These are phyloP conservation scores for Cavia aperea DNA, from an alignment of 2,113 vertebrate genomes.

Conservation along the genomic window DNA sequence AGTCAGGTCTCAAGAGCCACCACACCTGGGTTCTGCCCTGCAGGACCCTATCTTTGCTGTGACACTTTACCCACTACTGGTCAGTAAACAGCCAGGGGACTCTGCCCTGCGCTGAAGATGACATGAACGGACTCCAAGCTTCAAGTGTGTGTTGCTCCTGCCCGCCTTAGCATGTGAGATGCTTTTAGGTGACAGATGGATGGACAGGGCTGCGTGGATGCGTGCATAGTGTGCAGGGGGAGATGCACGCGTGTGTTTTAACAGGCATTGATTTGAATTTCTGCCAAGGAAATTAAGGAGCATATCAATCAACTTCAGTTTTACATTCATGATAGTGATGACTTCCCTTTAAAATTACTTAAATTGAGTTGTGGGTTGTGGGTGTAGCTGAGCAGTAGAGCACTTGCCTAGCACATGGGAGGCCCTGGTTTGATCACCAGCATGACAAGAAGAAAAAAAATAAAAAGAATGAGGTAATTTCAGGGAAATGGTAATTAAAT, in stretches of 20 bases:
- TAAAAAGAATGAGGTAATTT: not conserved
- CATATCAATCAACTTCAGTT: not conserved
- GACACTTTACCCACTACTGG: not conserved
- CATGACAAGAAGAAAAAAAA: not conserved
- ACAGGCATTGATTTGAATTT: not conserved
- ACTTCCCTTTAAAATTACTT: not conserved
- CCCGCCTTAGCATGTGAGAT: not conserved
- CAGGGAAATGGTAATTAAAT: not conserved
- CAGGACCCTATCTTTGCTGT: not conserved
- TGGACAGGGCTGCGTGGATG: too few species aligned
- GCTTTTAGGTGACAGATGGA: not conserved
- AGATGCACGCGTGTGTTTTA: not conserved
- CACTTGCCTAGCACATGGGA: not conserved
- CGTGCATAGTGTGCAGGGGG: too few species aligned
- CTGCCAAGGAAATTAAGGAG: not conserved
- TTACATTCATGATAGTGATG: not conserved
- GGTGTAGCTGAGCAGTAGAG: not conserved
- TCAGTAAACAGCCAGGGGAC: not conserved
- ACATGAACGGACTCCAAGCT: accelerated
- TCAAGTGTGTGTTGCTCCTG: not conserved
- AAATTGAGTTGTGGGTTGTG: not conserved
- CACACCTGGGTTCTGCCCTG: not conserved
- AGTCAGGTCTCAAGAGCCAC: not conserved
- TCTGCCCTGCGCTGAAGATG: not conserved
- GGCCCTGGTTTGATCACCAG: not conserved